These are phyloP conservation scores for Pitta sordida DNA, from an alignment of 2,113 vertebrate species.

Conservation along the genomic window DNA sequence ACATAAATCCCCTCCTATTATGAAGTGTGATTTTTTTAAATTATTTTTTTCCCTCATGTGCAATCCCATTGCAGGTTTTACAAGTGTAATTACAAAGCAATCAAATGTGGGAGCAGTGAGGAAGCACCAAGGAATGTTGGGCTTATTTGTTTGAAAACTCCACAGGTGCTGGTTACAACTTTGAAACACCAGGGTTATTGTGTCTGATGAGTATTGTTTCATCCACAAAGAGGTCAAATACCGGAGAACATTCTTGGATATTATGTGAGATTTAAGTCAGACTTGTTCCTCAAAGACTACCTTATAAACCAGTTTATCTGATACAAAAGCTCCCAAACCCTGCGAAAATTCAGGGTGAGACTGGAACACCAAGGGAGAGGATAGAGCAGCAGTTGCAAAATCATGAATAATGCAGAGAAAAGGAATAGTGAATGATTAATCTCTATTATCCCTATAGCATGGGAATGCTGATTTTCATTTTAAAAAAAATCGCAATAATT, in stretches of 20 bases:
- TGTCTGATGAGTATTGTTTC: not conserved
- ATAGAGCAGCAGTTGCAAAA: not conserved
- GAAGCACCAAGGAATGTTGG: not conserved
- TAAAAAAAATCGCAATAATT: not conserved
- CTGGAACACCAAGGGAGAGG: not conserved
- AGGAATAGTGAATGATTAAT: not conserved
- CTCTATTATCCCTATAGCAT: not conserved
- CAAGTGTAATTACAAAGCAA: not conserved
- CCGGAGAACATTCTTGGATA: not conserved
- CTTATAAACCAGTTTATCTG: not conserved
- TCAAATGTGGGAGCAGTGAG: not conserved
- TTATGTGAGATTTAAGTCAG: not conserved
- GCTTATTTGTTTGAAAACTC: conserved; percentile 19
- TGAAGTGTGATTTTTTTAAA: not conserved
- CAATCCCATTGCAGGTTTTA: not conserved
- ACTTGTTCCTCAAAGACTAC: conserved; percentile 10
- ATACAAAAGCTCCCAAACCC: not conserved
- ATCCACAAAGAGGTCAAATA: not conserved
- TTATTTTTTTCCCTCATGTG: not conserved
- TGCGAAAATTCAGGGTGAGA: not conserved
- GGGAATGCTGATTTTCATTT: not conserved
- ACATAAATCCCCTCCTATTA: conserved; percentile 10
- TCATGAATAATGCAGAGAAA: not conserved
- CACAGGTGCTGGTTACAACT: not conserved
- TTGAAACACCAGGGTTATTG: not conserved